Conservation (phyloP, 2,888 invertebrate species). For the Pyrrhia umbra region DNA sequence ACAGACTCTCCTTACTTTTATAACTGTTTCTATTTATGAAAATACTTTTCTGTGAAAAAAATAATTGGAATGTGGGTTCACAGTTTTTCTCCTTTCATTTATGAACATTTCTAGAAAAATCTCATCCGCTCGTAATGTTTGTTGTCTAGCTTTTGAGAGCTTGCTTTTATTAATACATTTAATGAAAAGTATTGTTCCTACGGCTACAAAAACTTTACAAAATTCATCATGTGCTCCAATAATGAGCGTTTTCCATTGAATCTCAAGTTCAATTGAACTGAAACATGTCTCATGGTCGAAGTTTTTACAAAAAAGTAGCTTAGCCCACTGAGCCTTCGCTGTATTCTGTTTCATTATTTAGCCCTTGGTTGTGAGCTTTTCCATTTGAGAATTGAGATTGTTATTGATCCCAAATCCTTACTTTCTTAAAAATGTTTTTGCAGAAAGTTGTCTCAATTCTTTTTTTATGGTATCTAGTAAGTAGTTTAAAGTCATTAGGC, state of each 20-base stretch:
- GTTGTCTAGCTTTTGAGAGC: slow-evolving; percentile 15
- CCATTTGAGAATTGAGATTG: slow-evolving; percentile 62
- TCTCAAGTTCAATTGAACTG: slow-evolving; percentile 67
- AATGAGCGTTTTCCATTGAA: slow-evolving; percentile 71
- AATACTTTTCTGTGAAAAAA: not conserved
- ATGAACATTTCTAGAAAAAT: not conserved
- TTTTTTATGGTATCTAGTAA: not conserved
- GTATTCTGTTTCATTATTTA: slow-evolving; percentile 67
- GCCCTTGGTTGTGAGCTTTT: slow-evolving; percentile 61
- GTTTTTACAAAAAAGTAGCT: slow-evolving; percentile 65
- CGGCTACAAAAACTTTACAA: not conserved
- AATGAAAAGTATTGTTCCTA: no score
- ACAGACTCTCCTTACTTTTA: no score
- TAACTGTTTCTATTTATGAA: no score
- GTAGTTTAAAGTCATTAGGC: not conserved
- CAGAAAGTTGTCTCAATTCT: slow-evolving; percentile 9
- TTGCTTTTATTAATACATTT: not conserved
- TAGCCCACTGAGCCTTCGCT: slow-evolving; percentile 50
- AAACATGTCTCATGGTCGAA: slow-evolving; percentile 62
- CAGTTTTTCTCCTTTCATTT: slow-evolving; percentile 1
- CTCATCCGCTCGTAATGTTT: not conserved
- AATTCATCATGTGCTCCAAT: slow-evolving; percentile 40
- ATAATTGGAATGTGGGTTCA: not conserved
- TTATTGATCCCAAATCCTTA: slow-evolving; percentile 56
- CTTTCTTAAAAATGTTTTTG: slow-evolving; percentile 20